phyloP scores from a whole-genome alignment of 2,888 invertebrate genomes.

The Heliconius ethilla region DNA sequence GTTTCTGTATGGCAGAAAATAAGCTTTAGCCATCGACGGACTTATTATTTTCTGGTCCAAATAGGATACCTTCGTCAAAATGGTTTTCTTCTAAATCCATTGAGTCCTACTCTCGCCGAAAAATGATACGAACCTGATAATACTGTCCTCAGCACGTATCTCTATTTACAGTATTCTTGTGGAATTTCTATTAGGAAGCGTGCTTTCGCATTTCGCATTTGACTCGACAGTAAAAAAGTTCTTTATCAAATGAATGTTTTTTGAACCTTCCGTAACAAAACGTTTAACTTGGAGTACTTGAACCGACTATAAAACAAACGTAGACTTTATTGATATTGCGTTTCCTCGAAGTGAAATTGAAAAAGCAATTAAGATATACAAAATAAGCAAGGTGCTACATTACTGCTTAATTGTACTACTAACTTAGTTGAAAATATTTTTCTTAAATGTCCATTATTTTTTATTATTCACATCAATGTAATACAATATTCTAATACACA shows the following conservation, averaged over 20 bases:
- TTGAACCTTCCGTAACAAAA: slow-evolving; percentile 65
- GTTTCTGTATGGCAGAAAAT: too few relatives aligned
- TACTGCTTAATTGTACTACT: too few relatives aligned
- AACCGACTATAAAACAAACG: slow-evolving; percentile 64
- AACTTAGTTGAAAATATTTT: too few relatives aligned
- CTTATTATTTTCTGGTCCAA: slow-evolving; percentile 47
- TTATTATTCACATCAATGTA: too few relatives aligned
- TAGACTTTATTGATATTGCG: slow-evolving; percentile 60
- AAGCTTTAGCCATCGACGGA: slow-evolving; percentile 44
- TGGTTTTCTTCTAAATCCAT: slow-evolving; percentile 65
- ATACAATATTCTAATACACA: too few relatives aligned
- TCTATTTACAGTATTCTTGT: slow-evolving; percentile 74
- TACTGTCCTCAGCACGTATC: slow-evolving; percentile 71
- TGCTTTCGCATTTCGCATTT: slow-evolving; percentile 74
- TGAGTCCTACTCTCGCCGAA: slow-evolving; percentile 64
- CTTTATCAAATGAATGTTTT: slow-evolving; percentile 71
- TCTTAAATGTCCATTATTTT: too few relatives aligned
- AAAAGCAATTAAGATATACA: slow-evolving; percentile 57
- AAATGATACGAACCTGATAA: slow-evolving; percentile 75
- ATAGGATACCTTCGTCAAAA: slow-evolving; percentile 54
- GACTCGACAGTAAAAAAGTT: slow-evolving; percentile 72
- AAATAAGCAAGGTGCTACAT: neutral
- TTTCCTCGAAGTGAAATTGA: slow-evolving; percentile 54
- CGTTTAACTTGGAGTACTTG: slow-evolving; percentile 66
- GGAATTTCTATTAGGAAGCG: slow-evolving; percentile 77